Conservation (phyloP, 2,888 invertebrate genomes). For the Ferdinandea cuprea region DNA sequence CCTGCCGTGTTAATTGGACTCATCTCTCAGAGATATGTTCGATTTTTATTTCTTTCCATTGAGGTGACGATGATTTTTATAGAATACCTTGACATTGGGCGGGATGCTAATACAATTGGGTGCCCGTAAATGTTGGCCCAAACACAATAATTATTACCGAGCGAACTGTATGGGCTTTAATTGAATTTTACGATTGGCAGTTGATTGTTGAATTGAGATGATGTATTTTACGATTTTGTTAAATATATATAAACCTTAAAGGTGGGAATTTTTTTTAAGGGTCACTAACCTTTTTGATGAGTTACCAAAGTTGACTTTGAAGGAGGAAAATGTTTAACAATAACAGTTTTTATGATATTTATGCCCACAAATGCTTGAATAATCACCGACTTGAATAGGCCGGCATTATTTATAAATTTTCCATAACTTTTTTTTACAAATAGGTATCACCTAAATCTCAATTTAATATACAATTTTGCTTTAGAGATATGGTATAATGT, state of each 20-base stretch:
- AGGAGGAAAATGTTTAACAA: no score
- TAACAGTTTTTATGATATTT: no score
- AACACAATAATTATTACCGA: conserved; percentile 13
- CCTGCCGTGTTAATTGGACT: conserved; percentile 71
- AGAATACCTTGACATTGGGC: conserved; percentile 5
- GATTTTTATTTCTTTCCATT: conserved; percentile 52
- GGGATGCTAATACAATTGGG: background rate
- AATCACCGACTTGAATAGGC: no score
- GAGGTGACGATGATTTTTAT: conserved; percentile 72
- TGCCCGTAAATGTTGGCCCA: conserved; percentile 12
- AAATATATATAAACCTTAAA: background rate
- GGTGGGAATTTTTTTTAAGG: no score
- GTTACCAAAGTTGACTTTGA: no score
- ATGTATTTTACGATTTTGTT: background rate
- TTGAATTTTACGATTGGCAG: conserved; percentile 60
- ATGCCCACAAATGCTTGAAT: no score
- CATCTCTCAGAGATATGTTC: conserved; percentile 55
- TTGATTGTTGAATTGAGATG: conserved; percentile 41
- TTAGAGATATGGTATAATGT: no score
- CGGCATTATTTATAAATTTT: no score
- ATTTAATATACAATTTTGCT: no score
- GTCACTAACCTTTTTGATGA: background rate
- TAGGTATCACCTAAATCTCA: no score
- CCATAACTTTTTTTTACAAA: no score
- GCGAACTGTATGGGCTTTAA: conserved; percentile 46